Base-by-base conservation (phyloP, 2,113 vertebrate genomes). In the Antigone vipio region DNA sequence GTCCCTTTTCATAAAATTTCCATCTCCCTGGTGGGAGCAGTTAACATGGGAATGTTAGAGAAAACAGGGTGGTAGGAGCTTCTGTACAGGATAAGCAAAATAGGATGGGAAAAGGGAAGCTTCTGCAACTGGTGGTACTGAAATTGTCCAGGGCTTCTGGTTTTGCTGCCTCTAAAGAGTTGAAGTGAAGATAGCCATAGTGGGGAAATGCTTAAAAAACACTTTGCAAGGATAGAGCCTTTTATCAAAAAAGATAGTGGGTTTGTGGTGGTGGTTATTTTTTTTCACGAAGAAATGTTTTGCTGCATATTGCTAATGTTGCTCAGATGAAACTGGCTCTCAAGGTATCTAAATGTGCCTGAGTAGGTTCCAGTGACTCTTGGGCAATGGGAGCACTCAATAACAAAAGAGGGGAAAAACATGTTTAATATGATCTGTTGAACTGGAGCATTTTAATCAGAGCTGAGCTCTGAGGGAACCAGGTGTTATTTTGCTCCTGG, bases 401-500 rank as follows among this genome's bases (percentile, higher is more conserved):
- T 74, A 92, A 91, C 9, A 83, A 73, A 34, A 91, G 38, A 81
- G 64, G 7, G 11, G 12, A 78, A 92, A 76, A 44, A 0, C 45
- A 58, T 7, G 2, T 52, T 56, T 83, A 85, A 77, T 93, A 35
- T 2, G 5, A 91, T 93, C 91, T 92, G 50, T 90, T 91, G 86
- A 89, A 92, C 87, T n/a, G 47, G 21, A 95, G 87, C 34, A 21
- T 94, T 96, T 96, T 93, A 86, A 89, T 95, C 74, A 79, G 69
- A 75, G 71, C 73, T 89, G 81, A 76, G 77, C 58, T 94, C 81
- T 92, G 85, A 89, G 93, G 81, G 62, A 93, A 45, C 87, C 93
- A 94, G 94, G 93, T 96, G 87, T 97, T 96, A 73, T 89, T 96
- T 96, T 95, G 73, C 89, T 97, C 75, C 93, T 96, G 91, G 95